Evolutionary conservation across 2,888 invertebrate species (phyloP).

Genomic region (Pyrgus malvae): DNA sequence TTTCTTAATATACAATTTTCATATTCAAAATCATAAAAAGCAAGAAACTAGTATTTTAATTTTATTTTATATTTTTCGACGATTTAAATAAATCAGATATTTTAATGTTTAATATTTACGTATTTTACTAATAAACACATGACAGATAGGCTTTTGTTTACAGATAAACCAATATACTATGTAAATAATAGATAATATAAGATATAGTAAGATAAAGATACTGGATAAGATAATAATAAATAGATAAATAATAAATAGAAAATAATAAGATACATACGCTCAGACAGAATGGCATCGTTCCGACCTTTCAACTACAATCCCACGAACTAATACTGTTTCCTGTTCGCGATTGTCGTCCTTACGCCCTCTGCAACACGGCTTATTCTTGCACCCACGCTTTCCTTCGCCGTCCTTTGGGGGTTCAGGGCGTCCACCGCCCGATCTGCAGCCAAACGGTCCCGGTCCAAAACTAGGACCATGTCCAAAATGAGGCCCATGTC

Average conservation of each 20-base stretch:
- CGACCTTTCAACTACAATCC: conserved; percentile 3
- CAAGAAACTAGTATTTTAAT: no score
- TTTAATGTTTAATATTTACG: no score
- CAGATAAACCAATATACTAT: no score
- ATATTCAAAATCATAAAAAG: no score
- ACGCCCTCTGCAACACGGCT: conserved; percentile 1
- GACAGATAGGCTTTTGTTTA: no score
- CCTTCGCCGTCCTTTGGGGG: not conserved
- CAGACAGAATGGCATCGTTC: conserved; percentile 16
- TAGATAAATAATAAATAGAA: no score
- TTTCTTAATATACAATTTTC: no score
- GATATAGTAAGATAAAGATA: not conserved
- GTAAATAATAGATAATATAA: not conserved
- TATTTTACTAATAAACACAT: no score
- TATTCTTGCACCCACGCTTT: not conserved
- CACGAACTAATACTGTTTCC: conserved; percentile 15
- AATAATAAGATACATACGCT: conserved; percentile 3
- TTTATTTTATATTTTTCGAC: no score
- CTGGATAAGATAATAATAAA: conserved; percentile 1
- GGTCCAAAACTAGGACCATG: not conserved
- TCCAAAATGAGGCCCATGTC: conserved; percentile 1
- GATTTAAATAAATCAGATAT: no score
- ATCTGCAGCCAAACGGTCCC: not conserved
- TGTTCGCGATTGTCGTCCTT: not conserved
- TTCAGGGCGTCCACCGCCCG: not conserved